Evolutionary conservation across 2,113 vertebrate species (phyloP).

Genomic region (Salvator merianae): DNA sequence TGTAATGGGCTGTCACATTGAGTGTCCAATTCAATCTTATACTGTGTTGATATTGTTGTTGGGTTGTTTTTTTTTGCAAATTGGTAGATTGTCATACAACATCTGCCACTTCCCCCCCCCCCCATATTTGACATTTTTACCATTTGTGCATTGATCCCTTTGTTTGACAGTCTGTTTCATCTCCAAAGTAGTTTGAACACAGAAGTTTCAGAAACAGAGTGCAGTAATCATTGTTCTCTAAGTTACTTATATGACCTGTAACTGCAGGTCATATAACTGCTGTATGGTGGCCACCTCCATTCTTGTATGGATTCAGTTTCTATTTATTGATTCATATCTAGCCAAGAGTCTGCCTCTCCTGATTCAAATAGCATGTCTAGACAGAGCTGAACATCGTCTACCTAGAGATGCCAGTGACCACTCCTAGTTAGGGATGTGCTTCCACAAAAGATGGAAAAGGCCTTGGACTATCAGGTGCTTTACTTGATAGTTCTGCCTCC

Average conservation of each 20-base stretch:
- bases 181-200: background rate
- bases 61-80: constrained; percentile 12
- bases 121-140: background rate
- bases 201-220: too few relatives aligned
- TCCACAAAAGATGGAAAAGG: too few relatives aligned
- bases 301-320: too few relatives aligned
- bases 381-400: too few relatives aligned
- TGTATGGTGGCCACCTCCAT: background rate
- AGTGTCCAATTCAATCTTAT: constrained; percentile 26
- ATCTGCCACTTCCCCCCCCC: constrained; percentile 5
- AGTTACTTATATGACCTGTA: background rate
- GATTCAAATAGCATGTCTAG: too few relatives aligned
- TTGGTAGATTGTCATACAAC: background rate
- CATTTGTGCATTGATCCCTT: background rate
- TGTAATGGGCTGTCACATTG: background rate
- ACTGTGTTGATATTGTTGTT: too few relatives aligned
- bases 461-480: too few relatives aligned
- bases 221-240: background rate
- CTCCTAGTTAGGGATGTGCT: too few relatives aligned
- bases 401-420: too few relatives aligned
- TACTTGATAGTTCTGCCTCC: too few relatives aligned
- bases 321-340: too few relatives aligned
- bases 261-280: background rate
- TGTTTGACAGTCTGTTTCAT: constrained; percentile 4
- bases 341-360: too few relatives aligned